Conservation (phyloP, 2,888 invertebrate genomes). For the Microctonus aethiopoides region DNA sequence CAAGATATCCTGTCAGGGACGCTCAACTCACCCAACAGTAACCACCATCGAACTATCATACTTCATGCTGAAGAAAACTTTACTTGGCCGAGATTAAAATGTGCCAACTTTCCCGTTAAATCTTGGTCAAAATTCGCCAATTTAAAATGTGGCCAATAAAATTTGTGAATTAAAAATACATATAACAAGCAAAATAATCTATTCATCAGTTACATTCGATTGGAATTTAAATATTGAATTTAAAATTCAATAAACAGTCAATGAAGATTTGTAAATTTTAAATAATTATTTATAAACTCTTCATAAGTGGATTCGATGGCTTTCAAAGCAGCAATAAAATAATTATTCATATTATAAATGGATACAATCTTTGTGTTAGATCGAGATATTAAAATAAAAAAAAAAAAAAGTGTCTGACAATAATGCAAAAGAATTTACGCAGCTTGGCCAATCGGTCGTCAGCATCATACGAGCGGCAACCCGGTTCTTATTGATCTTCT, state of each 20-base stretch:
- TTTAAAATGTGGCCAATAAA: background rate
- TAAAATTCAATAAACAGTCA: background rate
- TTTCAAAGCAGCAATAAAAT: background rate
- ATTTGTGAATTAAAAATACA: no score
- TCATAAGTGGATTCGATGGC: no score
- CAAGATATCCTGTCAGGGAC: background rate
- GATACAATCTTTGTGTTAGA: no score
- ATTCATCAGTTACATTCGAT: background rate
- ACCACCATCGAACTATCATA: background rate
- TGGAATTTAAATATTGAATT: background rate
- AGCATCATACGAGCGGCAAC: conserved; percentile 42
- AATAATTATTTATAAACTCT: background rate
- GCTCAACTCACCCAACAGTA: conserved; percentile 1
- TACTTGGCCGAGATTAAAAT: background rate
- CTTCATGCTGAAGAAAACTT: background rate
- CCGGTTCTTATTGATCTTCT: conserved; percentile 52
- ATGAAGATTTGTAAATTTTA: background rate
- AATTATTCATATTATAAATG: no score
- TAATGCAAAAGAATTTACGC: conserved; percentile 8
- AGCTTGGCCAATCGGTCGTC: conserved; percentile 36
- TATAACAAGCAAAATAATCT: no score
- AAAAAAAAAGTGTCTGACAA: background rate
- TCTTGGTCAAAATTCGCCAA: background rate
- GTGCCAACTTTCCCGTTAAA: background rate
- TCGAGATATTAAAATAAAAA: background rate